A percentile compares a stretch with the other conserved stretches of the same genome.
Conservation (phyloP, 2,113 vertebrate genomes). For the Megalops atlanticus region DNA sequence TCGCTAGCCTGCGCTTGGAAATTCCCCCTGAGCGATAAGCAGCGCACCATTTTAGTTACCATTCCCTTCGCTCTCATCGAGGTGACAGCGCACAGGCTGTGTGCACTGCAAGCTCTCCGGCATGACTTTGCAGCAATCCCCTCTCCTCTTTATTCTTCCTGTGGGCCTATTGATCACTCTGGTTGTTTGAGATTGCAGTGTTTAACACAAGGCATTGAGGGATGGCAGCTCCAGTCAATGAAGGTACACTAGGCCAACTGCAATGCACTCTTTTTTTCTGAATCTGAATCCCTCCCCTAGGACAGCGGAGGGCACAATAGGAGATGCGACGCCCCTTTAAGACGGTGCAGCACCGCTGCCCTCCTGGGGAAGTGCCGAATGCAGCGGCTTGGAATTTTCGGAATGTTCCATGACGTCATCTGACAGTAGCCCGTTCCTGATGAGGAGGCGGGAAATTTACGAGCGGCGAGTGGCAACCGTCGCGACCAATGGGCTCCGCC, state of each 20-base stretch:
- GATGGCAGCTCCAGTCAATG: background rate
- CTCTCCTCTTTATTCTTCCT: background rate
- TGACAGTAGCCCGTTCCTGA: constrained; percentile 30
- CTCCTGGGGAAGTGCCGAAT: constrained; percentile 20
- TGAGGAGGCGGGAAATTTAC: constrained; percentile 43
- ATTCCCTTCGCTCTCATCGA: background rate
- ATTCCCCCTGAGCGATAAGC: constrained; percentile 18
- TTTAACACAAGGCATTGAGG: background rate
- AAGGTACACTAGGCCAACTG: background rate
- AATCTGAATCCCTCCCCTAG: background rate
- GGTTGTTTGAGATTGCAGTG: no score
- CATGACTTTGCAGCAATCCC: background rate
- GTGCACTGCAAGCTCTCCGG: background rate
- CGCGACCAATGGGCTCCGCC: constrained; percentile 46
- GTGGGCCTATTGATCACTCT: no score
- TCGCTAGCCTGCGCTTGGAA: constrained; percentile 7
- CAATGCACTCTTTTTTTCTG: background rate
- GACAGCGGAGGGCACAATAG: background rate
- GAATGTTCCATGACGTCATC: constrained; percentile 61
- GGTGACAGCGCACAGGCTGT: constrained; percentile 19
- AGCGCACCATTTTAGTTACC: background rate
- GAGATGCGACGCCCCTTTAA: background rate
- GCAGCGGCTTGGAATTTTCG: constrained; percentile 50
- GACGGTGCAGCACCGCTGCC: background rate
- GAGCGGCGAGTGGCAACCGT: background rate